phyloP scores from a whole-genome alignment of 1,140 invertebrate species.

The Alviniconcha marisindica region DNA sequence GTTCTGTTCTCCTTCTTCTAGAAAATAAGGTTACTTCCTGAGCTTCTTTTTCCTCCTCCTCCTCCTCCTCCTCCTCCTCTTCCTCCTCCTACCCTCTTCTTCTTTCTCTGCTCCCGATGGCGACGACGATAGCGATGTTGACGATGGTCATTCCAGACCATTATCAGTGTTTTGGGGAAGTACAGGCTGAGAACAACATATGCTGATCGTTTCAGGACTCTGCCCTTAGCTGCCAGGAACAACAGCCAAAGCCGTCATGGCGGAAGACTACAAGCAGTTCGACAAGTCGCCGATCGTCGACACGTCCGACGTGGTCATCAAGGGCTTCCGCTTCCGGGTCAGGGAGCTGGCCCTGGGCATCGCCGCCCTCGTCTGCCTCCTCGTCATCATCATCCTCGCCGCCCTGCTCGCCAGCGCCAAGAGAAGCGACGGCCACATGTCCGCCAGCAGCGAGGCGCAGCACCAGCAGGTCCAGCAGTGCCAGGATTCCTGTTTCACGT shows the following conservation, averaged over 20 bases:
- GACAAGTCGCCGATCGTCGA: slow-evolving; percentile 52
- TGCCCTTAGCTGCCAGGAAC: too few species aligned
- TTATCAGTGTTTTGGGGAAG: too few species aligned
- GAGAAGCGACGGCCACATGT: not conserved
- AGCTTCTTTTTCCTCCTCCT: too few species aligned
- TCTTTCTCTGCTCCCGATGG: too few species aligned
- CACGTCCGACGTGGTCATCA: slow-evolving; percentile 55
- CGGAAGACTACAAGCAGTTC: slow-evolving; percentile 60
- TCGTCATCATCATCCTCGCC: slow-evolving; percentile 56
- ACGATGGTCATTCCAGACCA: too few species aligned
- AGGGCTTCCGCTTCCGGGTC: slow-evolving; percentile 50
- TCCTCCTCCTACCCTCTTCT: too few species aligned
- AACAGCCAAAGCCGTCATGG: slow-evolving; percentile 47
- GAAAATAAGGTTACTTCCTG: too few species aligned
- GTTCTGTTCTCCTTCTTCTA: too few species aligned
- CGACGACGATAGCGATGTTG: too few species aligned
- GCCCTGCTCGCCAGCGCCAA: slow-evolving; percentile 51
- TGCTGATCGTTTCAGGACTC: too few species aligned
- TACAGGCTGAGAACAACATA: too few species aligned
- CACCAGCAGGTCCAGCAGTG: slow-evolving; percentile 29
- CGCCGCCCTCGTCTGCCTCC: slow-evolving; percentile 44
- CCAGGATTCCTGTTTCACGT: slow-evolving; percentile 48
- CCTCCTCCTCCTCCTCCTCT: too few species aligned
- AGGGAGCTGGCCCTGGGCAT: slow-evolving; percentile 55
- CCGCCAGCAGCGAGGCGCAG: not conserved